Percentiles rank a stretch among this genome's conserved stretches.
Conservation (phyloP, 2,888 invertebrate species). For the Tribolium freemani region DNA sequence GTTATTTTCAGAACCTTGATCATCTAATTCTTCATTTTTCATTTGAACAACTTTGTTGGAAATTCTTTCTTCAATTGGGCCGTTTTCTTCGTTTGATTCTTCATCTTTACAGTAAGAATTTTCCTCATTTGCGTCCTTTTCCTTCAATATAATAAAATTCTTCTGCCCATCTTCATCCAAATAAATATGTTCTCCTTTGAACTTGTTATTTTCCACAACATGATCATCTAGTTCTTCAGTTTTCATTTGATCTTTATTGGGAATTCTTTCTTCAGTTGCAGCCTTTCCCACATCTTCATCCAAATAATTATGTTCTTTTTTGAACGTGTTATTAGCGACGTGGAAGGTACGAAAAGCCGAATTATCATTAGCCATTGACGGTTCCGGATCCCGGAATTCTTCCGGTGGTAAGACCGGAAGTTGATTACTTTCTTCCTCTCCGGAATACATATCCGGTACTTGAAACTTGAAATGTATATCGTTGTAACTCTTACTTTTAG, state of each 20-base stretch:
- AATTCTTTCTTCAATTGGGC: not conserved
- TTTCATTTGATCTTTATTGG: not conserved
- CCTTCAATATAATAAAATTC: too few species aligned
- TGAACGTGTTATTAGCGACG: conserved; percentile 10
- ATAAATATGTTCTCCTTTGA: not conserved
- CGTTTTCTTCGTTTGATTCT: too few species aligned
- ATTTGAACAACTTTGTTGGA: not conserved
- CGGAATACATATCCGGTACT: conserved; percentile 43
- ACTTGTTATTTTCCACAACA: not conserved
- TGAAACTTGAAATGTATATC: conserved; percentile 54
- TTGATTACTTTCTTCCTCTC: conserved; percentile 7
- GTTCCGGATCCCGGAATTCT: conserved; percentile 16
- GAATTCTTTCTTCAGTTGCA: not conserved
- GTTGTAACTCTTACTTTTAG: conserved; percentile 54
- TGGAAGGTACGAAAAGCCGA: conserved; percentile 15
- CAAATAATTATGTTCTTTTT: conserved; percentile 17
- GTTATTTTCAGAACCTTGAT: too few species aligned
- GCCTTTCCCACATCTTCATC: not conserved
- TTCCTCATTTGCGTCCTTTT: too few species aligned
- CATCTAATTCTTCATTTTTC: not conserved
- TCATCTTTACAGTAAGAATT: not conserved
- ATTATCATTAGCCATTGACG: not conserved
- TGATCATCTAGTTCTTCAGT: not conserved
- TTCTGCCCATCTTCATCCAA: not conserved
- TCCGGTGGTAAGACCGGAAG: conserved; percentile 20